Evolutionary conservation across 2,113 vertebrate genomes (phyloP).

Genomic region (Brienomyrus longianalis): DNA sequence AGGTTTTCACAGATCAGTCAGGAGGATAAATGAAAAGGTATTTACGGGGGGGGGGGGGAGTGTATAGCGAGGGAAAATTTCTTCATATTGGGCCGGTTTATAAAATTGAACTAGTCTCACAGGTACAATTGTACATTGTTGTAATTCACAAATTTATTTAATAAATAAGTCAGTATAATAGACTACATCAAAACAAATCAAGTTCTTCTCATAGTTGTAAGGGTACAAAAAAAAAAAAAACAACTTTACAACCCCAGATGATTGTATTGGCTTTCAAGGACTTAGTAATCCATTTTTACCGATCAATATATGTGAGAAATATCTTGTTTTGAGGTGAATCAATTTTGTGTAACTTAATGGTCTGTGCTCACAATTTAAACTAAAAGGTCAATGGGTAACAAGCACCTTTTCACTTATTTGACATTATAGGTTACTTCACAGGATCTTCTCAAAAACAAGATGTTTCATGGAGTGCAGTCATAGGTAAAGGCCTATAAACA

Average conservation of each 20-base stretch:
- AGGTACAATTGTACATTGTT: neutral
- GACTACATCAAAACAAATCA: conserved; percentile 8
- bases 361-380: neutral
- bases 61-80: neutral
- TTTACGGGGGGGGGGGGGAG: neutral
- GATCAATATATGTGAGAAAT: neutral
- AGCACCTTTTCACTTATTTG: neutral
- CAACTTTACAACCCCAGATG: neutral
- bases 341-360: neutral
- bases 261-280: neutral
- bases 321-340: conserved; percentile 6
- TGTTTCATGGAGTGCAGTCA: neutral
- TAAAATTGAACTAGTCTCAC: neutral
- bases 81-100: neutral
- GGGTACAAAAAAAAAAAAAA: neutral
- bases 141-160: conserved; percentile 5
- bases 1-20: neutral
- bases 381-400: neutral
- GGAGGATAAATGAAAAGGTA: neutral
- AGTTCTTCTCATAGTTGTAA: neutral
- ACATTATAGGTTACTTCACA: neutral
- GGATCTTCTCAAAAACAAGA: neutral
- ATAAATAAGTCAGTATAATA: conserved; percentile 6
- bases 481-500: neutral
- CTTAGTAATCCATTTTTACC: neutral